A percentile compares a stretch with the other conserved stretches of the same genome.
These are phyloP conservation scores for Ferrisia virgata DNA, from an alignment of 2,888 invertebrate species.

Conservation along the genomic window DNA sequence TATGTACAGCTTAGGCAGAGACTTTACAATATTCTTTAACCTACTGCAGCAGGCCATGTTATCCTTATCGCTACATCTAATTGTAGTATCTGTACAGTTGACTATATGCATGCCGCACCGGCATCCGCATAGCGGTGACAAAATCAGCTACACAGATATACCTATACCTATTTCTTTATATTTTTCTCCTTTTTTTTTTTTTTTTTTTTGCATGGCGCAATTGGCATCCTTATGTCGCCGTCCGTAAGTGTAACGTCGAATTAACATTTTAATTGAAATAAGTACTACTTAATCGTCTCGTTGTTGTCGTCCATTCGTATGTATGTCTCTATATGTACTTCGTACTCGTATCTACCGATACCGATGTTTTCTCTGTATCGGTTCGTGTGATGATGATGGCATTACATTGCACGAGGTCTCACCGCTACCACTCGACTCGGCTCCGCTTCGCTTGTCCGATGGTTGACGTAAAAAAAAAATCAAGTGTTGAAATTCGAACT, in stretches of 20 bases:
- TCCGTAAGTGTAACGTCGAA: background rate
- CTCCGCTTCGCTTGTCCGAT: too few relatives aligned
- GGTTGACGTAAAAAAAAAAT: background rate
- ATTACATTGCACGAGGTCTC: background rate
- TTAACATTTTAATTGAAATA: constrained; percentile 8
- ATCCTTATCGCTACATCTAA: background rate
- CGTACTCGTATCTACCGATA: background rate
- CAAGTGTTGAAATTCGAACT: constrained; percentile 1
- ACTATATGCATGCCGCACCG: background rate
- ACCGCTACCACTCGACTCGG: background rate
- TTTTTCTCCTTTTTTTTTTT: background rate
- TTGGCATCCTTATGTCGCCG: background rate
- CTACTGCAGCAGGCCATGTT: background rate
- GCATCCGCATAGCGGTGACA: background rate
- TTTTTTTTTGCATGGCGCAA: background rate
- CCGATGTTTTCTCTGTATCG: background rate
- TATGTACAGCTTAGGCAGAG: too few relatives aligned
- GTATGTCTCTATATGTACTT: background rate
- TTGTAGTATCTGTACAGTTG: background rate
- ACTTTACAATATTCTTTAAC: background rate
- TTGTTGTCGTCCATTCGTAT: background rate
- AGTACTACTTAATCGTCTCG: background rate
- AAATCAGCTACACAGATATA: background rate
- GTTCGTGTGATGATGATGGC: background rate
- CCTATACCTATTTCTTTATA: too few relatives aligned